Evolutionary conservation across 2,797 vertebrate species (phyloP), one percentile per base, ranked within the genome.

Genomic region (Gephyroberyx darwinii): DNA sequence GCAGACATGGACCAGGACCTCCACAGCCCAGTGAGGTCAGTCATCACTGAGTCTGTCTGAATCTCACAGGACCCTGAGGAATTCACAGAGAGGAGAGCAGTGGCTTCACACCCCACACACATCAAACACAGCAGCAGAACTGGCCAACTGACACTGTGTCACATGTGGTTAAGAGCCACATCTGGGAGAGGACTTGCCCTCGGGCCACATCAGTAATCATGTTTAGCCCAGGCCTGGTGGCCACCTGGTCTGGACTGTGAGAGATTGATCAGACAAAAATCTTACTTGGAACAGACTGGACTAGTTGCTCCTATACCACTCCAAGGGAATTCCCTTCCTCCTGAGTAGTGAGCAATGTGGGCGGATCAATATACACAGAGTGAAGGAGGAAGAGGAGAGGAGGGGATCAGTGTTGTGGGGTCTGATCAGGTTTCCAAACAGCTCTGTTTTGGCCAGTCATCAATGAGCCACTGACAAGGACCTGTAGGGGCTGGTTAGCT

Each of bases 401-500:
- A 13, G 37, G 39, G 57, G 35, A 13, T 19, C 37, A 52, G 53
- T 45, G 41, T 39, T 41, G 45, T 39, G 7, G 19, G 65, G 59
- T 55, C 19, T 65, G 77, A 64, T 85, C 80, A 56, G 65, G 75
- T 87, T 86, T 88, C 82, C 69, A 82, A 83, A 88, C 82, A 83
- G 51, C 61, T 75, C 66, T 39, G 5, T 65, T 30, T 33, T 19
- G 26, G 65, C 54, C 65, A 63, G 30, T 76, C 82, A 75, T 17
- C 43, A 26, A 5, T 12, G 6, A 72, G 56, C 47, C 58, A 14
- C 53, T 41, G 30, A 56, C 62, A 17, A 45, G 53, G 60, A 65
- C 57, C 55, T 58, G 20, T 17, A 37, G 48, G 31, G 55, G 7
- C 57, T 45, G 5, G 65, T 68, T 61, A 67, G 48, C 47, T 19